A percentile compares a stretch with the other conserved stretches of the same genome.
Conservation (phyloP, 2,797 vertebrate genomes). For the Intellagama lesueurii region DNA sequence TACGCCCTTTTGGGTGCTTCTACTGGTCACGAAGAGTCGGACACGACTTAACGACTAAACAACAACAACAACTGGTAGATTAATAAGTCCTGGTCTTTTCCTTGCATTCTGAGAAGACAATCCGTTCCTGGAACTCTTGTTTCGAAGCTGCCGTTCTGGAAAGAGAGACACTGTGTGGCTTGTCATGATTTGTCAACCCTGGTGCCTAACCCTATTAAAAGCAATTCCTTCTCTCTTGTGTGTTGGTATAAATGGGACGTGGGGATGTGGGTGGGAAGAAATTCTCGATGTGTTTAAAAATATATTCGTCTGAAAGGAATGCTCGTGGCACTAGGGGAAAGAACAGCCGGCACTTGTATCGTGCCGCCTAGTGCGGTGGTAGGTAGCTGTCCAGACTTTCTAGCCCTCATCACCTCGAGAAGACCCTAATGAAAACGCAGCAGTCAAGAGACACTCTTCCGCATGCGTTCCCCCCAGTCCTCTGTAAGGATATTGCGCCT, state of each 20-base stretch:
- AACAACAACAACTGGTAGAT: too few species aligned
- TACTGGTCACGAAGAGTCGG: too few species aligned
- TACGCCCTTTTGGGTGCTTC: too few species aligned
- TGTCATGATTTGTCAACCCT: constrained; percentile 70
- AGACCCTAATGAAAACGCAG: constrained; percentile 59
- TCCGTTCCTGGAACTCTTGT: constrained; percentile 48
- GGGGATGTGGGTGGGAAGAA: constrained; percentile 1
- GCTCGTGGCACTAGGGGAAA: neutral
- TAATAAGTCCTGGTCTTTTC: neutral
- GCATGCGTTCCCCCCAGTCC: neutral
- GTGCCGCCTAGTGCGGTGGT: constrained; percentile 35
- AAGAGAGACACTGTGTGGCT: constrained; percentile 58
- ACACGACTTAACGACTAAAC: too few species aligned
- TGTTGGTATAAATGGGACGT: neutral
- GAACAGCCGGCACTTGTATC: neutral
- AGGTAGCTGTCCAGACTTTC: constrained; percentile 56
- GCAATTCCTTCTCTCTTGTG: constrained; percentile 46
- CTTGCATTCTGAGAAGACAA: constrained; percentile 32
- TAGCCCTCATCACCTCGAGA: constrained; percentile 1
- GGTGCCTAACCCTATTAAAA: constrained; percentile 71
- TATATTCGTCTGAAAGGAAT: constrained; percentile 11
- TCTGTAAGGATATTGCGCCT: neutral
- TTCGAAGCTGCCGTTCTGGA: constrained; percentile 52
- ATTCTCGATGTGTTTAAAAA: constrained; percentile 39
- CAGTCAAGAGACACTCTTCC: neutral